Evolutionary conservation across 1,140 invertebrate genomes (phyloP), one percentile per base, ranked within the genome.

Genomic region (Babylonia areolata): DNA sequence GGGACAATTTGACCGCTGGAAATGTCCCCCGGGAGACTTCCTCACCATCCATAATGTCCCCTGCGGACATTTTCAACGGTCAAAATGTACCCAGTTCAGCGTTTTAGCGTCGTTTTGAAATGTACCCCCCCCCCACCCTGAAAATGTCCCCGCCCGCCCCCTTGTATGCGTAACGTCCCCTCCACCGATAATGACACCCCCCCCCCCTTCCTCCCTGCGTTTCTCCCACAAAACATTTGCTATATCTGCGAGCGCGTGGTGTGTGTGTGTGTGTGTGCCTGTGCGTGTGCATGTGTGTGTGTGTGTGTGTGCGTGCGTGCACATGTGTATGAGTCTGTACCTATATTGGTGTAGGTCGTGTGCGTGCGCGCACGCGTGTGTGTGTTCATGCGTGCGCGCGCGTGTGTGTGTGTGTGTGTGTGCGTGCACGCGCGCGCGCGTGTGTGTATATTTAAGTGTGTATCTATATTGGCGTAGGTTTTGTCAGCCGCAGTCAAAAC

Each of bases 191-290:
- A n/a, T n/a, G n/a, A n/a, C n/a, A n/a, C n/a, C n/a, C n/a, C n/a
- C n/a, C n/a, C n/a, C n/a, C n/a, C n/a, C n/a, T n/a, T n/a, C n/a
- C n/a, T n/a, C n/a, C n/a, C 17, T 80, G 12, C 28, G 42, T 39
- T n/a, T 17, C 42, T 12, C 6, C n/a, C n/a, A n/a, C n/a, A n/a
- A n/a, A n/a, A n/a, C n/a, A n/a, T n/a, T n/a, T n/a, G n/a, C n/a
- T 40, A 39, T 51, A 17, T 46, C 37, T 46, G 40, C 3, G 28
- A 3, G 40, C 9, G 51, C 31, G n/a, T 64, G 42, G 58, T 82
- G 51, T 82, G 51, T 54, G 51, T 64, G 51, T 82, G 81, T 58
- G 58, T 54, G 81, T 64, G 58, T 82, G 81, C 51, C 3, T 51
- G 81, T 64, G n/a, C 28, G 54, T 64, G 51, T 51, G 58, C 51